A percentile compares a stretch with the other conserved stretches of the same genome.
Evolutionary conservation across 2,888 invertebrate genomes (phyloP).

Genomic region (Entomobrya proxima): DNA sequence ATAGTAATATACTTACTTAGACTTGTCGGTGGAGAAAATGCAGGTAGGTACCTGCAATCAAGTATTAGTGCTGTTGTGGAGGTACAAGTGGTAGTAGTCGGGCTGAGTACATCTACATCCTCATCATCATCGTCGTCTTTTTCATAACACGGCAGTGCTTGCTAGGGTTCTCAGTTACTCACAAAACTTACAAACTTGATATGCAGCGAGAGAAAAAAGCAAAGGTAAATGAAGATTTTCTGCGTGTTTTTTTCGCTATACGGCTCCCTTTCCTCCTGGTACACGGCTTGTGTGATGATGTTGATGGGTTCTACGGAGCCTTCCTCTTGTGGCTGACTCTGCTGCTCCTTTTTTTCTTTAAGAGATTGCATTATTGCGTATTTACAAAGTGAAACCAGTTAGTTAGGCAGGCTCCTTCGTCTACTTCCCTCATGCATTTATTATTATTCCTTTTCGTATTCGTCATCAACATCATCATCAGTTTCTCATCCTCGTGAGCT

Average conservation of each 20-base stretch:
- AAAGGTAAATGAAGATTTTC: conserved; percentile 58
- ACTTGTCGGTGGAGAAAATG: conserved; percentile 22
- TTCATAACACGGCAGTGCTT: conserved; percentile 9
- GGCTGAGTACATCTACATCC: conserved; percentile 18
- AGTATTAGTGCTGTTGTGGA: not conserved
- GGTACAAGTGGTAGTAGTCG: not conserved
- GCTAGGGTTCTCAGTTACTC: not conserved
- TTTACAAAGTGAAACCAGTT: conserved; percentile 69
- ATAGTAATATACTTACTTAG: conserved; percentile 6
- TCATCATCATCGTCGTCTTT: too few species aligned
- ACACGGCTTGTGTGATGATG: conserved; percentile 45
- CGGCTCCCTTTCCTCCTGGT: not conserved
- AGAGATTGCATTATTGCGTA: conserved; percentile 63
- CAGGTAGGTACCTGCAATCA: conserved; percentile 18
- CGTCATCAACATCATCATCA: conserved; percentile 37
- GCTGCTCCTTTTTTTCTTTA: conserved; percentile 61
- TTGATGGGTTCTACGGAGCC: conserved; percentile 1
- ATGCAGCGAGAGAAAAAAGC: conserved; percentile 46
- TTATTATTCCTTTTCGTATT: conserved; percentile 58
- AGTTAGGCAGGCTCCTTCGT: conserved; percentile 52
- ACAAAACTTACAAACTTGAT: conserved; percentile 32
- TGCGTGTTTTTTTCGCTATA: conserved; percentile 31
- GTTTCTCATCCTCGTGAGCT: conserved; percentile 9
- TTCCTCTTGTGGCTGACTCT: not conserved
- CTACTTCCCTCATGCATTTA: conserved; percentile 63